phyloP scores from a whole-genome alignment of 2,888 invertebrate species.

The Phrixothrix hirtus region DNA sequence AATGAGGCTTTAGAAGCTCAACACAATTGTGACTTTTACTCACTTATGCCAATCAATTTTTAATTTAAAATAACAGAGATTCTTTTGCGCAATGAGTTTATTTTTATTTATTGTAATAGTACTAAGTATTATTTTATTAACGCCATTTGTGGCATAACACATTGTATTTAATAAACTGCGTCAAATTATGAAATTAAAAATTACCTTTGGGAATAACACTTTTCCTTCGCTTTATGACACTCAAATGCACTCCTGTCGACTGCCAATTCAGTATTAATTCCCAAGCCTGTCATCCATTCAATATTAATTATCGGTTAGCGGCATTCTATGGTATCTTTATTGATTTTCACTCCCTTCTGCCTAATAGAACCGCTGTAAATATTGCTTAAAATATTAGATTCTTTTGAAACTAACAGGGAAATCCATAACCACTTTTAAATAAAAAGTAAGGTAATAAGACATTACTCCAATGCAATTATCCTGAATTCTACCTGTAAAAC shows the following conservation, averaged over 20 bases:
- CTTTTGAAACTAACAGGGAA: too few relatives aligned
- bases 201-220: background rate
- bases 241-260: conserved; percentile 6
- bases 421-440: too few relatives aligned
- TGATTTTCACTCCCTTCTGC: conserved; percentile 7
- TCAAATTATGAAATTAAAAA: background rate
- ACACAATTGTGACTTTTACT: conserved; percentile 27
- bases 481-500: too few relatives aligned
- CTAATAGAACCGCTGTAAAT: too few relatives aligned
- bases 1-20: conserved; percentile 30
- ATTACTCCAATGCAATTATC: too few relatives aligned
- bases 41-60: conserved; percentile 7
- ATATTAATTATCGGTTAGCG: conserved; percentile 18
- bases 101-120: background rate
- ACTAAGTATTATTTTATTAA: background rate
- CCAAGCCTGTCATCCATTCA: conserved; percentile 17
- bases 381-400: too few relatives aligned
- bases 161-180: background rate
- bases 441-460: too few relatives aligned
- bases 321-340: conserved; percentile 5
- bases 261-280: conserved; percentile 15
- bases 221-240: conserved; percentile 1
- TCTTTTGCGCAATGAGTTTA: too few relatives aligned
- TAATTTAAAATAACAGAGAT: conserved; percentile 5
- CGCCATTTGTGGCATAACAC: too few relatives aligned